Conservation (phyloP, 2,797 vertebrate genomes). For the Sebastes iracundus region DNA sequence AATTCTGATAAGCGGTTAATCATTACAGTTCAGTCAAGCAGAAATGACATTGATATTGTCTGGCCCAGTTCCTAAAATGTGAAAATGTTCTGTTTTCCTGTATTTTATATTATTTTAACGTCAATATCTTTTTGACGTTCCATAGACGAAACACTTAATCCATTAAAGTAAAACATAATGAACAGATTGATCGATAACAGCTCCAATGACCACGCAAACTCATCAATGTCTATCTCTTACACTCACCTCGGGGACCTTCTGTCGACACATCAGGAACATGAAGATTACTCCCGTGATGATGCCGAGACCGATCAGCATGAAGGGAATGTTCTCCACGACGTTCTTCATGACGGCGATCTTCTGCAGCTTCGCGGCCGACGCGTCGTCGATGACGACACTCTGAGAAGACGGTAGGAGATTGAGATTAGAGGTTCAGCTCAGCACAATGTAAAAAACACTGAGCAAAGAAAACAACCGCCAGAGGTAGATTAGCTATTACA, state of each 20-base stretch:
- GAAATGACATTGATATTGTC: background rate
- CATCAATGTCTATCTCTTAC: background rate
- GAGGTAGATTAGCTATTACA: background rate
- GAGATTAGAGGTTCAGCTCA: background rate
- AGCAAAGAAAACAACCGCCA: background rate
- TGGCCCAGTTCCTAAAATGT: background rate
- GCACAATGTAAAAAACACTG: background rate
- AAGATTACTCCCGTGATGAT: constrained; percentile 88
- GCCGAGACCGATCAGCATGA: constrained; percentile 90
- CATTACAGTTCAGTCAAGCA: background rate
- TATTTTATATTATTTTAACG: background rate
- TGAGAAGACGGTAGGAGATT: constrained; percentile 43
- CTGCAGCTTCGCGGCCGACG: constrained; percentile 83
- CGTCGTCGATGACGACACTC: constrained; percentile 92
- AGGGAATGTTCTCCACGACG: constrained; percentile 89
- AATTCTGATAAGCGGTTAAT: background rate
- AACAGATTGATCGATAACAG: background rate
- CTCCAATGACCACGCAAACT: background rate
- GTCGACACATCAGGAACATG: constrained; percentile 84
- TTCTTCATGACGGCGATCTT: constrained; percentile 68
- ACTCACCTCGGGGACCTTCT: constrained; percentile 85
- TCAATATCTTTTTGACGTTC: background rate
- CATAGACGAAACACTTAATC: background rate
- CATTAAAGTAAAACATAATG: background rate
- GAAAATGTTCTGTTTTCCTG: background rate